Evolutionary conservation across 2,113 vertebrate genomes (phyloP).

Genomic region (Zosterops hypoxanthus): DNA sequence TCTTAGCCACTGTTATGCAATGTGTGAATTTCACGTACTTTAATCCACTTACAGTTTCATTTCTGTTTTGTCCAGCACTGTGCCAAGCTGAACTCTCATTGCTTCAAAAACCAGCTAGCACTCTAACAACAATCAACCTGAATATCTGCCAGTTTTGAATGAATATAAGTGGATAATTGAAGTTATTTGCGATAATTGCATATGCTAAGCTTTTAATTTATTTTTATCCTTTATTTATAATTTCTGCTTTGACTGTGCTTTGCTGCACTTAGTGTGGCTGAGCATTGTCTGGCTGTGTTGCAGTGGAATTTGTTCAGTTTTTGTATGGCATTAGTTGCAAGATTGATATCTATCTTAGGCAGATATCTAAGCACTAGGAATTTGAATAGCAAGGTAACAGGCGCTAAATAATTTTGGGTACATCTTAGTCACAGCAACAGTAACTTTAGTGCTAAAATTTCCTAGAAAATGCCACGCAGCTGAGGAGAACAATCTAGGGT

Average conservation of each 20-base stretch:
- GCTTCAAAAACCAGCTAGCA: background rate
- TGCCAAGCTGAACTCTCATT: background rate
- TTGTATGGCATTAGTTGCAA: background rate
- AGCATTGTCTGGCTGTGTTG: background rate
- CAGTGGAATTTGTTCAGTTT: background rate
- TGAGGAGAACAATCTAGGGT: background rate
- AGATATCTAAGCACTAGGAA: background rate
- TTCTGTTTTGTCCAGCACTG: background rate
- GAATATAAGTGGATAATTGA: constrained; percentile 15
- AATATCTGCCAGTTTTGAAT: constrained; percentile 32
- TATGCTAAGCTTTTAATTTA: constrained; percentile 40
- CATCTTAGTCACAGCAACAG: background rate
- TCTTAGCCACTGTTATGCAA: background rate
- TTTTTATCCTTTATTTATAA: constrained; percentile 46
- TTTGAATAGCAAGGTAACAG: background rate
- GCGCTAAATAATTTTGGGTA: background rate
- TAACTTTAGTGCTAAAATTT: background rate
- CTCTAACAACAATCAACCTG: background rate
- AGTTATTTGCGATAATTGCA: background rate
- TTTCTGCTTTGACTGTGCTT: constrained; percentile 4
- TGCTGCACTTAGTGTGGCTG: background rate
- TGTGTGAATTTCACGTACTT: background rate
- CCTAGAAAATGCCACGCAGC: background rate
- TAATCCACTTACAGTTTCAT: background rate
- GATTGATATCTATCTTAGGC: background rate